phyloP scores from a whole-genome alignment of 2,888 invertebrate species.

The Pollenia griseotomentosa region DNA sequence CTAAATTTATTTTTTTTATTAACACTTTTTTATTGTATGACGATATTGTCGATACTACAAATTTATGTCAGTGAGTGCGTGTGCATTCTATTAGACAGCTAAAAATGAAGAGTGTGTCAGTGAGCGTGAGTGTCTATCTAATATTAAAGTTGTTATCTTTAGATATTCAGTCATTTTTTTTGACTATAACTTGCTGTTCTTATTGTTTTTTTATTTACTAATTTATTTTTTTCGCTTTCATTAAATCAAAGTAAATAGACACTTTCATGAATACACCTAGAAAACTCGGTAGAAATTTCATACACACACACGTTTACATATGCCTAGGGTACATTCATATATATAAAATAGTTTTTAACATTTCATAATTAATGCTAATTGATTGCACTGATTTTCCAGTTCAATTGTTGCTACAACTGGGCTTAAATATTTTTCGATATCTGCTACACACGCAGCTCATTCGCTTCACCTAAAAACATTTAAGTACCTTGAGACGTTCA shows the following conservation, averaged over 20 bases:
- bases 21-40: conserved; percentile 76
- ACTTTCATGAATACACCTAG: not conserved
- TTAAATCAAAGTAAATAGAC: conserved; percentile 31
- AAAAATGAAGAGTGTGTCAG: not conserved
- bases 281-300: not conserved
- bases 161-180: conserved; percentile 38
- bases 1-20: conserved; percentile 78
- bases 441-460: conserved; percentile 8
- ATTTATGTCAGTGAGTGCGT: not conserved
- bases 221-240: conserved; percentile 8
- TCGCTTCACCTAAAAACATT: conserved; percentile 7
- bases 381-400: conserved; percentile 80
- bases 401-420: conserved; percentile 75
- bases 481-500: not conserved
- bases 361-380: conserved; percentile 82
- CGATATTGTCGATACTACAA: conserved; percentile 8
- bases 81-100: not conserved
- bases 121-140: not conserved
- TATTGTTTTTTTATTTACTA: not conserved
- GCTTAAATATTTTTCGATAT: conserved; percentile 48
- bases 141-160: conserved; percentile 27
- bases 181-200: conserved; percentile 6
- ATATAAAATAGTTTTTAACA: conserved; percentile 47
- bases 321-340: not conserved
- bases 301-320: not conserved